Conservation (phyloP, 1,140 invertebrate species). For the Alviniconcha marisindica region DNA sequence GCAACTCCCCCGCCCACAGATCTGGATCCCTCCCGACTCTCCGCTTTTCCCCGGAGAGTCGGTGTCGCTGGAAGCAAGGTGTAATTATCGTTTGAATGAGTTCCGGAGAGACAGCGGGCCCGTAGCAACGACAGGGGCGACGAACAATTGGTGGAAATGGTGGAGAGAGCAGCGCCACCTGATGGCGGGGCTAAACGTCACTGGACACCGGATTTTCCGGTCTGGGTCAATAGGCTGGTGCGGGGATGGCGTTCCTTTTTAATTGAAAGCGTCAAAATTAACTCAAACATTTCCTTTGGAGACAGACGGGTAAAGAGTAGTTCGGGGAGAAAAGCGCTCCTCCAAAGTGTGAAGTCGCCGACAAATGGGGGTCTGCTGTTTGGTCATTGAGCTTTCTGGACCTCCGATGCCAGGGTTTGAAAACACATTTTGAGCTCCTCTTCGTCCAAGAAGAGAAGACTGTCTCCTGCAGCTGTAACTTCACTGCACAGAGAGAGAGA, state of each 20-base stretch:
- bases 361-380: slow-evolving; percentile 21
- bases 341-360: slow-evolving; percentile 11
- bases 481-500: too few relatives aligned
- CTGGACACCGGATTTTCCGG: slow-evolving; percentile 37
- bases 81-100: slow-evolving; percentile 39
- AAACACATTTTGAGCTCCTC: too few relatives aligned
- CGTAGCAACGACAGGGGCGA: slow-evolving; percentile 9
- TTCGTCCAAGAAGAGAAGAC: too few relatives aligned
- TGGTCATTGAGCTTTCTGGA: neutral
- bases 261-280: slow-evolving; percentile 42
- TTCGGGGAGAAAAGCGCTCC: slow-evolving; percentile 1
- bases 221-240: slow-evolving; percentile 32
- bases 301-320: slow-evolving; percentile 24
- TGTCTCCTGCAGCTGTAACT: neutral
- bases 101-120: slow-evolving; percentile 37
- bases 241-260: slow-evolving; percentile 27
- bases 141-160: slow-evolving; percentile 40
- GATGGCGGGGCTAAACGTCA: slow-evolving; percentile 35
- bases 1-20: too few relatives aligned
- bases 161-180: slow-evolving; percentile 31
- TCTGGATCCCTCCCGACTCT: neutral
- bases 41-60: slow-evolving; percentile 20
- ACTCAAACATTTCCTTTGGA: slow-evolving; percentile 38
- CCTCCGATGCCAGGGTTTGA: neutral
- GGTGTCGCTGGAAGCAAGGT: slow-evolving; percentile 36